Evolutionary conservation across 2,888 invertebrate species (phyloP), one percentile per base, ranked within the genome.

Genomic region (Pseudanteris insignis): DNA sequence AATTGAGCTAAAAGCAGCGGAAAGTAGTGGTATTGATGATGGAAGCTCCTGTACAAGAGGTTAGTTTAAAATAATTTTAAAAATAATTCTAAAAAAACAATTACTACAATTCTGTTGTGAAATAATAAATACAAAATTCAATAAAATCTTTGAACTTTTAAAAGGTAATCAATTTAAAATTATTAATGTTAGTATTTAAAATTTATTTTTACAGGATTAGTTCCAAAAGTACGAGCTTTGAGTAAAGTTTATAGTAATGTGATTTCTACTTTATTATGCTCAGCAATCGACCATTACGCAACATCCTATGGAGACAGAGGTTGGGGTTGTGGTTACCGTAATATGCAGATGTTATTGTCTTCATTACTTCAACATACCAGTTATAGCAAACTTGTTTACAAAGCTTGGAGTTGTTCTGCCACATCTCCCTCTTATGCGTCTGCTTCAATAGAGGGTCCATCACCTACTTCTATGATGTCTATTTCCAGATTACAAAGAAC

Each of bases 291-390:
- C 78, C 93, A 94, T 81, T 94, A 91, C 77, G 91, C 91, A 1
- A 90, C 91, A 29, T 91, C 92, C 0, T 92, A 92, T 73, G 94
- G 92, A 0, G 94, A 94, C 80, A 85, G 89, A 69, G 94, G 94
- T 5, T 95, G 94, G 93, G 94, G 94, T 1, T 95, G 95, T 74
- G 95, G 95, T 0, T 94, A 94, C 77, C 84, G 94, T 70, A 94
- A 94, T 81, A 88, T 92, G 81, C 94, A 94, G 79, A 94, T 94
- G 94, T 82, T 94, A 70, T 84, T 94, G n/a, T 93, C 93, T 0
- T 89, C 91, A 1, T 83, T 94, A 37, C 82, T 89, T 51, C 84
- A 81, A 62, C 86, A 89, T 75, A 88, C 89, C 0, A 86, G 85
- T 28, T 92, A 89, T 81, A 84, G 86, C 55, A 86, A 86, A 66